phyloP scores from a whole-genome alignment of 2,113 vertebrate species.

The Rhizomys pruinosus region DNA sequence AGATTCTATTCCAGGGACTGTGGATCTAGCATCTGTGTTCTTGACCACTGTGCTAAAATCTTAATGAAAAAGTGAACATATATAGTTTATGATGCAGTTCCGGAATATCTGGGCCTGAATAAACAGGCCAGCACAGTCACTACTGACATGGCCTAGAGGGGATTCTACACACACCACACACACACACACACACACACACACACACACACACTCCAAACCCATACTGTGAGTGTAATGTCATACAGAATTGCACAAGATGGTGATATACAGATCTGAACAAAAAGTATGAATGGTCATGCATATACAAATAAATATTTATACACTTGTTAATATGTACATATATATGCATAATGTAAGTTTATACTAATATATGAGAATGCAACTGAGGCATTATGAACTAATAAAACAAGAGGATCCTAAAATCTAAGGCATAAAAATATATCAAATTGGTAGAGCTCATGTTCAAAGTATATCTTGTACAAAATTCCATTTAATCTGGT shows the following conservation, averaged over 20 bases:
- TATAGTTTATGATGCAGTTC: background rate
- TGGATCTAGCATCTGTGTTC: background rate
- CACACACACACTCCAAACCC: background rate
- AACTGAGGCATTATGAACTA: background rate
- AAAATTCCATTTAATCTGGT: background rate
- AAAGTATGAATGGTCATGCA: background rate
- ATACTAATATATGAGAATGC: conserved; percentile 4
- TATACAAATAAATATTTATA: background rate
- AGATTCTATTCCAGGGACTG: background rate
- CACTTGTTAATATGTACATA: background rate
- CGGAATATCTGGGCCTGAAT: background rate
- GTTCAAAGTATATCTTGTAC: background rate
- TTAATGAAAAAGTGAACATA: background rate
- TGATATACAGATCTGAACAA: background rate
- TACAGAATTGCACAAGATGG: background rate
- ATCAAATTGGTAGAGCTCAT: background rate
- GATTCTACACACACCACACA: too few species aligned
- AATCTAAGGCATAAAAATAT: background rate
- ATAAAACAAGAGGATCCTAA: background rate
- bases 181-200: background rate
- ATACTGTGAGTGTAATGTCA: background rate
- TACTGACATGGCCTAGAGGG: background rate
- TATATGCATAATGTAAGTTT: background rate
- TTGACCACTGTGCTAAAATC: background rate
- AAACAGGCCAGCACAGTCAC: background rate